Percentiles rank a stretch among this genome's conserved stretches.
phyloP scores from a whole-genome alignment of 1,140 invertebrate genomes.

The Drosophila repletoides region DNA sequence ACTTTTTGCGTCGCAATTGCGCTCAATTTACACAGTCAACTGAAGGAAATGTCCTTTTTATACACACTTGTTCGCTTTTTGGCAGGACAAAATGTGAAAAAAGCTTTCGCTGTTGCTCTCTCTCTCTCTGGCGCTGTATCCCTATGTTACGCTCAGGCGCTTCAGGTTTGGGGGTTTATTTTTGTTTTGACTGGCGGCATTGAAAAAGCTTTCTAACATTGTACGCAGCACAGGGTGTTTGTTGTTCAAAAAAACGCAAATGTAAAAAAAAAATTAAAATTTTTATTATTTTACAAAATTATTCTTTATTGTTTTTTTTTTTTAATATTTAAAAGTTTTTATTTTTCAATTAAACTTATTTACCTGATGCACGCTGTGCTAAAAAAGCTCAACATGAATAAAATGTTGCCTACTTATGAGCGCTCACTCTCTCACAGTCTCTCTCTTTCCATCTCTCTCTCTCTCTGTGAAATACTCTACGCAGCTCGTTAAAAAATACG shows the following conservation, averaged over 20 bases:
- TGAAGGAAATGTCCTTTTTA: constrained; percentile 79
- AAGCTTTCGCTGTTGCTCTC: constrained; percentile 44
- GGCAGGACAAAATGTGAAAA: constrained; percentile 38
- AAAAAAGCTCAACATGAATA: constrained; percentile 8
- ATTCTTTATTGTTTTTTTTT: neutral
- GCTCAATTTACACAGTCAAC: constrained; percentile 71
- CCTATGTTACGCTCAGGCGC: constrained; percentile 2
- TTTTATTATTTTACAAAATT: neutral
- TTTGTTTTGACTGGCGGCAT: constrained; percentile 42
- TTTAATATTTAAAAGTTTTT: neutral
- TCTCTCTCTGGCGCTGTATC: constrained; percentile 3
- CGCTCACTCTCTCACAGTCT: neutral
- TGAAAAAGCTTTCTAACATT: constrained; percentile 26
- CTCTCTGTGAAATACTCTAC: neutral
- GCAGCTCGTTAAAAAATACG: constrained; percentile 10
- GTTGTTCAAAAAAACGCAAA: neutral
- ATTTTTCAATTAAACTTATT: neutral
- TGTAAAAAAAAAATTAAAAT: neutral
- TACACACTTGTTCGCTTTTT: constrained; percentile 82
- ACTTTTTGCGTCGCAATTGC: constrained; percentile 60
- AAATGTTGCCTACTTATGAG: constrained; percentile 19
- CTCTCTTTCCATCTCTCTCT: neutral
- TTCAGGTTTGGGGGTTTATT: constrained; percentile 2
- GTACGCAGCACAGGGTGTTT: constrained; percentile 9
- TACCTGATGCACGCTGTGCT: constrained; percentile 1